These are phyloP conservation scores for Conus canariensis DNA, from an alignment of 2,888 invertebrate genomes.

Conservation along the genomic window DNA sequence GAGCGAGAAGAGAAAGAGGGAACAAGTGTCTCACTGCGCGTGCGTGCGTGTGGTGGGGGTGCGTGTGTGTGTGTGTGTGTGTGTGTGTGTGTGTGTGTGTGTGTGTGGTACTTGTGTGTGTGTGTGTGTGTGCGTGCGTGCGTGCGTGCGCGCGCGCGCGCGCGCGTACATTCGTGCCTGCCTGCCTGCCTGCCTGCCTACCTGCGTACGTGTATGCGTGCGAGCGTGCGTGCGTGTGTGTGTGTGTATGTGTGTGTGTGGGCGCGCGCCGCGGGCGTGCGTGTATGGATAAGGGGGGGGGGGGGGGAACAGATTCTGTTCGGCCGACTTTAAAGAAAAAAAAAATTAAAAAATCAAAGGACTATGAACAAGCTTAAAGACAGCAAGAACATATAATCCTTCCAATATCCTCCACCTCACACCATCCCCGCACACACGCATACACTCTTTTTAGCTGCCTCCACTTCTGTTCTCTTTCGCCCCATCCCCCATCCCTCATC, in stretches of 20 bases:
- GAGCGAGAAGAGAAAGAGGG: too few species aligned
- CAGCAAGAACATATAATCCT: too few species aligned
- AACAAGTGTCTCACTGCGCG: too few species aligned
- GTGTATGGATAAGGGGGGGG: not conserved
- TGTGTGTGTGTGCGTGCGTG: not conserved
- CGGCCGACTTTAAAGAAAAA: too few species aligned
- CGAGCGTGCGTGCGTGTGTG: not conserved
- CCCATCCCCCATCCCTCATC: not conserved
- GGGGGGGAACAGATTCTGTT: not conserved
- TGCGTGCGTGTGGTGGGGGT: too few species aligned
- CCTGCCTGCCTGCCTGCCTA: too few species aligned
- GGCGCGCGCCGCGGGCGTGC: not conserved
- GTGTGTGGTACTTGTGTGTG: constrained; percentile 17
- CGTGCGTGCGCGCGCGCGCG: not conserved
- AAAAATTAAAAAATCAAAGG: too few species aligned
- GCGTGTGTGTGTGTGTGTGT: not conserved
- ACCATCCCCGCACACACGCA: not conserved
- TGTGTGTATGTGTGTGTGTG: not conserved
- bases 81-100: constrained; percentile 14
- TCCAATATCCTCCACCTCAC: not conserved
- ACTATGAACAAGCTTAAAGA: not conserved
- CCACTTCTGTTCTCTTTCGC: not conserved
- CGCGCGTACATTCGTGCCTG: too few species aligned
- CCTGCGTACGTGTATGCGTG: not conserved
- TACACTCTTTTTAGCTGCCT: not conserved